These are phyloP conservation scores for Trachops cirrhosus DNA, from an alignment of 2,797 vertebrate species.

Conservation along the genomic window DNA sequence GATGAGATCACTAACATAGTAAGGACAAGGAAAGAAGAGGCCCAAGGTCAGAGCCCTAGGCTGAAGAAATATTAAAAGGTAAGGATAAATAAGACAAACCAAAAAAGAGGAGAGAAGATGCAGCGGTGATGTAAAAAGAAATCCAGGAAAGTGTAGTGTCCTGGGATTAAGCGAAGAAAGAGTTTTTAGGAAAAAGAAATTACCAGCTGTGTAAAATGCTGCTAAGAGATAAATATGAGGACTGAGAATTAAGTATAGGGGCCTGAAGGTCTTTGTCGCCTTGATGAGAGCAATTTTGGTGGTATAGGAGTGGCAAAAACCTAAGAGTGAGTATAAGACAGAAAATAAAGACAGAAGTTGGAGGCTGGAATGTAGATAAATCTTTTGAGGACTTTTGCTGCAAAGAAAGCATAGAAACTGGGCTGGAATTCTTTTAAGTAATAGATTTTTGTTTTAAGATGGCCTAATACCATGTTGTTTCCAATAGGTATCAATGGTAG, in stretches of 20 bases:
- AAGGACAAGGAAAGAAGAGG: background rate
- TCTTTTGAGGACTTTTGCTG: background rate
- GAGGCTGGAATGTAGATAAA: background rate
- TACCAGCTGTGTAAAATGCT: background rate
- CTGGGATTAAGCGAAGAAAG: slow-evolving; percentile 30
- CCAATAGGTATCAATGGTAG: background rate
- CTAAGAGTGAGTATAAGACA: background rate
- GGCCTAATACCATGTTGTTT: background rate
- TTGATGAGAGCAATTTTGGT: slow-evolving; percentile 36
- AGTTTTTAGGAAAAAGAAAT: slow-evolving; percentile 40
- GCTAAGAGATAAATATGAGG: background rate
- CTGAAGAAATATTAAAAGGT: background rate
- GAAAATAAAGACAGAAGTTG: background rate
- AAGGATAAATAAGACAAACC: slow-evolving; percentile 4
- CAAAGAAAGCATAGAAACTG: slow-evolving; percentile 4
- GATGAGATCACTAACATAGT: background rate
- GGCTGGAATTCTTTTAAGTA: background rate
- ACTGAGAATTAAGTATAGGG: slow-evolving; percentile 41
- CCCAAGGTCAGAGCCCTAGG: background rate
- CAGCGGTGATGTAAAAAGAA: background rate
- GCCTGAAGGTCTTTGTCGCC: slow-evolving; percentile 31
- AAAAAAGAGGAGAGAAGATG: background rate
- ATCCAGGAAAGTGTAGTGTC: background rate
- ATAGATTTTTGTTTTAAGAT: background rate
- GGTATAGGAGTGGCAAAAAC: background rate